Percentiles rank a stretch among this genome's conserved stretches.
Evolutionary conservation across 2,888 invertebrate species (phyloP).

Genomic region (Acanthopleura granulata): DNA sequence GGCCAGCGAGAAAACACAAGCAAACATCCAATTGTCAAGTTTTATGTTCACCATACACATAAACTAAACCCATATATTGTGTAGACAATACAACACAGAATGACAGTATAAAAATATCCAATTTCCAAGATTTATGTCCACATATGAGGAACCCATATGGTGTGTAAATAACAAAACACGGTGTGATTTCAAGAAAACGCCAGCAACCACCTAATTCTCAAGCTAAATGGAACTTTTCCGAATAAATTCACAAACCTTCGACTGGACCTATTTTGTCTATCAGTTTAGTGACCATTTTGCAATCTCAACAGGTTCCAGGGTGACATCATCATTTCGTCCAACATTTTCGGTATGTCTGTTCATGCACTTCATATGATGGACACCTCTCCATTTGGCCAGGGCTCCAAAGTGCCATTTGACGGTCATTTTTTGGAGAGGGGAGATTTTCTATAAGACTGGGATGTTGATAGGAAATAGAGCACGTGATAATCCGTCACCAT

Average conservation of each 20-base stretch:
- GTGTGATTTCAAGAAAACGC: no score
- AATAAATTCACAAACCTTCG: constrained; percentile 20
- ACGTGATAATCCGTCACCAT: constrained; percentile 66
- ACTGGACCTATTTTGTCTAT: constrained; percentile 26
- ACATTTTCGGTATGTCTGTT: constrained; percentile 55
- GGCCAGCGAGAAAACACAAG: no score
- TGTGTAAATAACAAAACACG: no score
- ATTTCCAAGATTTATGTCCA: no score
- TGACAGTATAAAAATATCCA: no score
- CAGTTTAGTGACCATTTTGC: constrained; percentile 24
- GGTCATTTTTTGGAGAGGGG: constrained; percentile 51
- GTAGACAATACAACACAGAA: no score
- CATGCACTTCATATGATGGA: constrained; percentile 61
- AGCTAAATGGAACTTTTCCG: no score
- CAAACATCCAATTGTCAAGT: no score
- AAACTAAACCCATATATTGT: no score
- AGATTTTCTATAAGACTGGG: constrained; percentile 62
- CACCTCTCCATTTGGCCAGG: constrained; percentile 61
- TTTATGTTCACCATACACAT: no score
- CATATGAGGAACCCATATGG: no score
- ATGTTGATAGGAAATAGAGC: constrained; percentile 60
- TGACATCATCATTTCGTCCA: constrained; percentile 38
- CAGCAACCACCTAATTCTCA: no score
- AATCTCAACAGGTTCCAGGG: constrained; percentile 42
- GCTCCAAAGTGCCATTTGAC: constrained; percentile 56